Evolutionary conservation across 2,113 vertebrate species (phyloP), one percentile per base, ranked within the genome.

Genomic region (Prochilodus magdalenae): DNA sequence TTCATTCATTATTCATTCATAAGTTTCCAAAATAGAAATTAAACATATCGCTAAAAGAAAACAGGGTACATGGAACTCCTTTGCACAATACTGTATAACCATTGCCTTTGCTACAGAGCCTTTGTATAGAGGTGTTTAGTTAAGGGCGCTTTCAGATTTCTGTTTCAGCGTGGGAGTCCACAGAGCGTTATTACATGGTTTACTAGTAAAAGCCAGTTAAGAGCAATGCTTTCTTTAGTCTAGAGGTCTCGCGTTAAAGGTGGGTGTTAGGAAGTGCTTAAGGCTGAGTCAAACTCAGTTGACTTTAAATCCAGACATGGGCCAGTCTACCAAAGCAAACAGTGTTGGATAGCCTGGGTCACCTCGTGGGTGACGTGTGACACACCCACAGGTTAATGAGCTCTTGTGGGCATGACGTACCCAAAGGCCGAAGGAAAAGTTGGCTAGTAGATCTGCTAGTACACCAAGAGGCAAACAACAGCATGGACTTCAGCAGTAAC

Each of bases 361-460:
- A 4, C 11, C 27, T 44, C 22, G 18, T 40, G 40, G 24, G 16
- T 74, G 76, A 84, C 27, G 65, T 53, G 26, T 33, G 77, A 84
- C 53, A 51, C 22, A 59, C n/a, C 55, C n/a, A 40, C 22, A 26
- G 47, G 24, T 72, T 40, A 75, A 13, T 59, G 33, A 77, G 55
- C 14, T 27, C 60, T 47, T 18, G n/a, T 44, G 55, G 3, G 40
- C 87, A 96, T 96, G 95, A 57, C 53, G 60, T 27, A 27, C 27
- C 26, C 27, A 67, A 67, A 94, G 96, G 65, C 29, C 65, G 36
- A 36, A 94, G 95, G 90, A 95, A 44, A 16, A 51, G 26, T 60
- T 57, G 53, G 53, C 53, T 57, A 57, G 53, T 57, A 29, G 27
- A 26, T 65, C 62, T 65, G 24, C 26, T 13, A 27, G 53, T 55